phyloP scores from a whole-genome alignment of 1,140 invertebrate species.

The Acromyrmex heyeri region DNA sequence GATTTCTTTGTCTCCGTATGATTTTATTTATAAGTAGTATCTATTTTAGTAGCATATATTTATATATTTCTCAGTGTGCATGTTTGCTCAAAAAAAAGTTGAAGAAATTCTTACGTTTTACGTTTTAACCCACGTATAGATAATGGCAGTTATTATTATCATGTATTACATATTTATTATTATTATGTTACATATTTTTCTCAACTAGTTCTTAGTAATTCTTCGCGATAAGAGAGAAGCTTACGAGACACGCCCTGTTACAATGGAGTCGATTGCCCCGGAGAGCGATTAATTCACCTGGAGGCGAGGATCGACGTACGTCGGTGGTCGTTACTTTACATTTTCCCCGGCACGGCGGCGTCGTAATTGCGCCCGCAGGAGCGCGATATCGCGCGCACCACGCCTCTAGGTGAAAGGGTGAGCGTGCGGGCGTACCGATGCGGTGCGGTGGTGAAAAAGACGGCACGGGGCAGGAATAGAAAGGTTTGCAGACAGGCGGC shows the following conservation, averaged over 20 bases:
- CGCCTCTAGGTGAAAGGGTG: slow-evolving; percentile 83
- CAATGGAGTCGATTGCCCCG: slow-evolving; percentile 52
- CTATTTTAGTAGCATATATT: too few relatives aligned
- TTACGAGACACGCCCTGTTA: slow-evolving; percentile 35
- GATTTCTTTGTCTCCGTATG: not conserved
- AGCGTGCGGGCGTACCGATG: slow-evolving; percentile 36
- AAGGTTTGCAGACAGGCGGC: not conserved
- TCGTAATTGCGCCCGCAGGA: slow-evolving; percentile 69
- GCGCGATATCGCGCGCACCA: slow-evolving; percentile 77
- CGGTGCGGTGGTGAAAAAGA: slow-evolving; percentile 72
- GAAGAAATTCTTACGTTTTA: not conserved
- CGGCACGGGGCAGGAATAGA: slow-evolving; percentile 43
- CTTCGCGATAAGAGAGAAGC: slow-evolving; percentile 3
- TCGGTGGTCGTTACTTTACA: slow-evolving; percentile 62
- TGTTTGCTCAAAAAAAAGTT: not conserved
- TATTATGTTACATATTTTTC: slow-evolving; percentile 4
- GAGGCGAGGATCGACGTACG: slow-evolving; percentile 48
- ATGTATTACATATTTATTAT: not conserved
- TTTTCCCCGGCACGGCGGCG: slow-evolving; percentile 62
- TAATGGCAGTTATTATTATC: not conserved
- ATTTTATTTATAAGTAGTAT: not conserved
- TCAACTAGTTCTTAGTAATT: not conserved
- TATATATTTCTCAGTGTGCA: not conserved
- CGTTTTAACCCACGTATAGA: not conserved
- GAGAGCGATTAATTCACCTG: slow-evolving; percentile 53